phyloP scores from a whole-genome alignment of 2,113 vertebrate species.

The Anas platyrhynchos region DNA sequence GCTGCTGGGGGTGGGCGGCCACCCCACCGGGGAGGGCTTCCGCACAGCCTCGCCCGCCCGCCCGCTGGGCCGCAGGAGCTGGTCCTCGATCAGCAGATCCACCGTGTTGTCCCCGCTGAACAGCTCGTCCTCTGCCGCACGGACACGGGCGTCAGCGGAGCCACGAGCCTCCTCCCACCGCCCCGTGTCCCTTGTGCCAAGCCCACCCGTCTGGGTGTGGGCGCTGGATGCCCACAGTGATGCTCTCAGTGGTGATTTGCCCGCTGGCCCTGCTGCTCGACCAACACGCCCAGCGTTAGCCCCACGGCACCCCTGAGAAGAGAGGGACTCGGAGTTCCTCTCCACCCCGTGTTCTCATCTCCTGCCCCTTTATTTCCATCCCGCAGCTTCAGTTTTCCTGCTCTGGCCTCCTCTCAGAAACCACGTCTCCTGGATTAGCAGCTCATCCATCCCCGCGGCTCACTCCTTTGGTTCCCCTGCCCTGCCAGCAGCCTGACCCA shows the following conservation, averaged over 20 bases:
- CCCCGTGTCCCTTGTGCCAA: neutral
- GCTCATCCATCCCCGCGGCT: neutral
- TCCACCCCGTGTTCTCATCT: neutral
- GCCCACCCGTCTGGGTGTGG: neutral
- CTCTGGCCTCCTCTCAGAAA: neutral
- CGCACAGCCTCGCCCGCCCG: neutral
- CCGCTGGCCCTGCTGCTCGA: too few relatives aligned
- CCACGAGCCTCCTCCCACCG: neutral
- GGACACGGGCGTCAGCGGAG: neutral
- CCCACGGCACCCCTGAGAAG: too few relatives aligned
- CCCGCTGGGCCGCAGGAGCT: conserved; percentile 85
- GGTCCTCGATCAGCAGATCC: conserved; percentile 89
- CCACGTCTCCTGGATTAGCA: neutral
- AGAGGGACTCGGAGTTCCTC: too few relatives aligned
- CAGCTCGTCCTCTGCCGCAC: conserved; percentile 83
- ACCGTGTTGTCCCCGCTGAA: conserved; percentile 87
- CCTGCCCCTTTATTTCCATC: neutral
- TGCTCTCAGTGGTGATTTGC: rapidly evolving
- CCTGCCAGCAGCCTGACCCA: neutral
- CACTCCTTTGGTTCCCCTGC: neutral
- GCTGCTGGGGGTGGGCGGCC: neutral
- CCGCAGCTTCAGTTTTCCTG: neutral
- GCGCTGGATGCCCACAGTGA: neutral
- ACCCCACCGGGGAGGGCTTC: conserved; percentile 41
- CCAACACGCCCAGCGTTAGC: neutral